phyloP scores from a whole-genome alignment of 1,140 invertebrate genomes.

The Patella vulgata region DNA sequence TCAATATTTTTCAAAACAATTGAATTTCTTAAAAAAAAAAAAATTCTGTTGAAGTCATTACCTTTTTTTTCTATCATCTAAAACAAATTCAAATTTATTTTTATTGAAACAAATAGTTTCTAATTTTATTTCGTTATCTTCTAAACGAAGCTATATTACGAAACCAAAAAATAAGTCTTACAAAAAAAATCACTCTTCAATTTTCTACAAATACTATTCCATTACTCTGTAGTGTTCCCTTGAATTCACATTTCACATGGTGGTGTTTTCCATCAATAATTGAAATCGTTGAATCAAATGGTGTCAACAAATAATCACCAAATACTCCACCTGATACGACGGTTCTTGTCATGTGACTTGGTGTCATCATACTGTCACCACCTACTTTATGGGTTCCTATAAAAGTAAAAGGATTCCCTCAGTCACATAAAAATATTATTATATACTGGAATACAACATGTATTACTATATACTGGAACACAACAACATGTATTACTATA shows the following conservation, averaged over 20 bases:
- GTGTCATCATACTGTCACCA: conserved; percentile 64
- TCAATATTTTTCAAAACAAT: too few species aligned
- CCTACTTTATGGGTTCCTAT: conserved; percentile 48
- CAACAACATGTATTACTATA: not conserved
- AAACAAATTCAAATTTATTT: too few species aligned
- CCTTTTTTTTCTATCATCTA: too few species aligned
- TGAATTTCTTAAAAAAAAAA: too few species aligned
- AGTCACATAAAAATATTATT: not conserved
- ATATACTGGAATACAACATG: not conserved
- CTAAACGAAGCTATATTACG: too few species aligned
- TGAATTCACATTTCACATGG: conserved; percentile 79
- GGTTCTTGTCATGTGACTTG: conserved; percentile 76
- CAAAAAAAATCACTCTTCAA: too few species aligned
- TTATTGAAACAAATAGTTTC: too few species aligned
- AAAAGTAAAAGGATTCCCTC: conserved; percentile 14
- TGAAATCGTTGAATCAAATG: conserved; percentile 78
- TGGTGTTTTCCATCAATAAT: conserved; percentile 79
- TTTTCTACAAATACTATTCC: conserved; percentile 27
- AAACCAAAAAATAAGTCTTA: too few species aligned
- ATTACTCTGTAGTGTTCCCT: conserved; percentile 6
- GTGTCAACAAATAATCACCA: conserved; percentile 80
- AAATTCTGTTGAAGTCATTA: too few species aligned
- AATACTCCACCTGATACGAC: conserved; percentile 79
- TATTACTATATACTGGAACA: not conserved
- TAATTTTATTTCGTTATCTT: too few species aligned